phyloP scores from a whole-genome alignment of 2,888 invertebrate genomes.

The Scelioninae gen. 1 region DNA sequence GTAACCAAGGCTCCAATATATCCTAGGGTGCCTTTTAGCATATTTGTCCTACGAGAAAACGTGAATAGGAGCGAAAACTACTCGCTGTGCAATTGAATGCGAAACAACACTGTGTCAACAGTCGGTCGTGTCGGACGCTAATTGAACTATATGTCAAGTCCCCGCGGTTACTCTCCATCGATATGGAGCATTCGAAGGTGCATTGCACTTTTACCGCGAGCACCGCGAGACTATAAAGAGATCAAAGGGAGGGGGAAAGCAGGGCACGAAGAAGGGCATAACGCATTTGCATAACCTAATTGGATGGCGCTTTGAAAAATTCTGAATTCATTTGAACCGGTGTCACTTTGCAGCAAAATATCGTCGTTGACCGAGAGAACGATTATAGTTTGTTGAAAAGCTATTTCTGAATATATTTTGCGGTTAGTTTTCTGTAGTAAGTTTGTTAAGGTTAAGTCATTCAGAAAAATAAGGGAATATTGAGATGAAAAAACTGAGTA shows the following conservation, averaged over 20 bases:
- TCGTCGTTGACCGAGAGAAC: too few relatives aligned
- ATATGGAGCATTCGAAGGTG: constrained; percentile 43
- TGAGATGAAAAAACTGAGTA: too few relatives aligned
- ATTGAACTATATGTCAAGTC: constrained; percentile 60
- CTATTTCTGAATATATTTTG: too few relatives aligned
- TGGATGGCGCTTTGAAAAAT: constrained; percentile 44
- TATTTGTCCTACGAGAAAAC: constrained; percentile 19
- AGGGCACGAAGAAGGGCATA: constrained; percentile 1
- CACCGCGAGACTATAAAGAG: too few relatives aligned
- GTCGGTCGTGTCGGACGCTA: constrained; percentile 40
- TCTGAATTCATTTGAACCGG: constrained; percentile 23
- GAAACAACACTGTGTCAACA: constrained; percentile 56
- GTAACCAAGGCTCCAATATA: constrained; percentile 1
- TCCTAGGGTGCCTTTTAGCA: constrained; percentile 11
- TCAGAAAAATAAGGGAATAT: too few relatives aligned
- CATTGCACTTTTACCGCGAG: constrained; percentile 38
- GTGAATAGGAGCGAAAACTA: not conserved
- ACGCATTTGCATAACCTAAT: constrained; percentile 57
- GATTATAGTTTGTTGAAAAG: too few relatives aligned
- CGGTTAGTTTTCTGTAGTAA: too few relatives aligned
- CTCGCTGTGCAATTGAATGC: constrained; percentile 38
- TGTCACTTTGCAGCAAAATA: too few relatives aligned
- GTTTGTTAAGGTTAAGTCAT: too few relatives aligned
- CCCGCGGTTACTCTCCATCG: constrained; percentile 39
- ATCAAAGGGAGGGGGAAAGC: too few relatives aligned